Evolutionary conservation across 2,888 invertebrate genomes (phyloP), one percentile per base, ranked within the genome.

Genomic region (Drosophila melanocephala): DNA sequence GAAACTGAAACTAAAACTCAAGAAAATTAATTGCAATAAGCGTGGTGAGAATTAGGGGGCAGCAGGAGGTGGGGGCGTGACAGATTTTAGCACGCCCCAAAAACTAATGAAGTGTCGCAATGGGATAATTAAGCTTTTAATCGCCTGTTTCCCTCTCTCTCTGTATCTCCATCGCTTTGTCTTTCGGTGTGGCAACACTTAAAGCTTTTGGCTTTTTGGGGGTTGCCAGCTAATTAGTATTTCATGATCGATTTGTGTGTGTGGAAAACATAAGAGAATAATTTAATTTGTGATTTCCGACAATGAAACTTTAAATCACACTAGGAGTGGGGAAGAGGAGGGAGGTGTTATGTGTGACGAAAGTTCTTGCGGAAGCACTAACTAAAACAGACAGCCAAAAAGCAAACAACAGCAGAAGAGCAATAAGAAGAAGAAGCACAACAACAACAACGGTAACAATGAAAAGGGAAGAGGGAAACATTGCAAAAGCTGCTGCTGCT

Each of bases 21-120:
- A 90, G 90, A 81, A 87, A 89, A 90, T 87, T 87, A 89, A 87
- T 90, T 87, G 86, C 90, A 83, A 87, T 83, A 89, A 89, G 87
- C 81, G 88, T 89, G 77, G 83, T 62, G 53, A 69, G 68, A 85
- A 75, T 67, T 87, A 72, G 68, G 64, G 37, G 30, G 60, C 32
- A 44, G 52, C 30, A 35, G 59, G n/a, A 19, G 53, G 55, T 14
- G 16, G 22, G 4, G 12, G 56, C 42, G 52, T 35, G 59, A 52
- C 51, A 53, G 55, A 66, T 68, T 56, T 74, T 85, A 62, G 59
- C 75, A 65, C 75, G 72, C 76, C 84, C 89, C 28, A 44, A 70
- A 47, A 87, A 83, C 90, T 87, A 90, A 88, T 87, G 86, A 90
- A 90, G 87, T 90, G 87, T 89, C 87, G 89, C 87, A 86, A 79